Conservation (phyloP, 2,888 invertebrate species). For the Drosophila algonquin region DNA sequence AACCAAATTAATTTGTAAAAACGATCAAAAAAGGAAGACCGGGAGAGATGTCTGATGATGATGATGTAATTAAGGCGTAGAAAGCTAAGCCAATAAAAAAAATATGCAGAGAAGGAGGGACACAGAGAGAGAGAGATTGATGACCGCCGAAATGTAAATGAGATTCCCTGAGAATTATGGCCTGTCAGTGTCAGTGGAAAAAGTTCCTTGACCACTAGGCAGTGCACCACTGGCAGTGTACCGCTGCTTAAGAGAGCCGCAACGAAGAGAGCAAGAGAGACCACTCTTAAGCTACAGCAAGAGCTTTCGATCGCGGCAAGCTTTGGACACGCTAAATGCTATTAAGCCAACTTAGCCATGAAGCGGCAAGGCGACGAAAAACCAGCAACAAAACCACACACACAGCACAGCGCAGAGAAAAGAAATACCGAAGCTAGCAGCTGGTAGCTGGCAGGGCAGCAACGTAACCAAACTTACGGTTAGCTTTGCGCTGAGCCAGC, state of each 20-base stretch:
- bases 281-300: slow-evolving; percentile 8
- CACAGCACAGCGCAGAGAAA: slow-evolving; percentile 31
- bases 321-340: slow-evolving; percentile 64
- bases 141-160: slow-evolving; percentile 62
- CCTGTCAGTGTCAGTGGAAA: slow-evolving; percentile 30
- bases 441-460: slow-evolving; percentile 55
- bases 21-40: slow-evolving; percentile 1
- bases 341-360: slow-evolving; percentile 77
- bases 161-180: slow-evolving; percentile 36
- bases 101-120: not conserved
- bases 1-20: slow-evolving; percentile 44
- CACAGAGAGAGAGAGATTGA: slow-evolving; percentile 55
- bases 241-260: slow-evolving; percentile 1
- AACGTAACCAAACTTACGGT: slow-evolving; percentile 1
- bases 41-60: slow-evolving; percentile 43
- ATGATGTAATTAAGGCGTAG: slow-evolving; percentile 77
- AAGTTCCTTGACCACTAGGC: slow-evolving; percentile 4
- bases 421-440: slow-evolving; percentile 74
- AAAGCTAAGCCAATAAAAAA: slow-evolving; percentile 54
- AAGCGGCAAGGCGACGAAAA: slow-evolving; percentile 54
- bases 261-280: slow-evolving; percentile 3
- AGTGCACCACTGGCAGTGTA: not conserved
- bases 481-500: not conserved
- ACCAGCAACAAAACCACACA: slow-evolving; percentile 47
- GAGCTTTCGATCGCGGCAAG: slow-evolving; percentile 53